Percentiles rank a stretch among this genome's conserved stretches.
Conservation (phyloP, 1,140 invertebrate species). For the Dinoponera quadriceps region DNA sequence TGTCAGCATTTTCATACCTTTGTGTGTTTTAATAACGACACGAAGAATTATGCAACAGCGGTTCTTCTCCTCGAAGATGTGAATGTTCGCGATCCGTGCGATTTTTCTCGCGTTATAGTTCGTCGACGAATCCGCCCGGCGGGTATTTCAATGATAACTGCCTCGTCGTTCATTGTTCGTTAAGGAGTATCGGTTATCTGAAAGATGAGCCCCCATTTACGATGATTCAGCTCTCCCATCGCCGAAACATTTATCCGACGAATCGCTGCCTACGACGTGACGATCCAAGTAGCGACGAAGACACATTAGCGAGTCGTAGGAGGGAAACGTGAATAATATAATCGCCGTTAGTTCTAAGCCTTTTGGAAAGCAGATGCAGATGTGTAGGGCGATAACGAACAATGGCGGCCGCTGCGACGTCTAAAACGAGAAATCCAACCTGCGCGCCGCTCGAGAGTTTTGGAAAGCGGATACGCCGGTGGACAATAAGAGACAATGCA, state of each 20-base stretch:
- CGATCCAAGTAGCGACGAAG: constrained; percentile 48
- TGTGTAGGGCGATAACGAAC: constrained; percentile 55
- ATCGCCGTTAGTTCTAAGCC: constrained; percentile 55
- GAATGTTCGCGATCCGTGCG: constrained; percentile 50
- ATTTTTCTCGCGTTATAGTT: constrained; percentile 51
- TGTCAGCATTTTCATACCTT: background rate
- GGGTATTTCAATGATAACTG: constrained; percentile 35
- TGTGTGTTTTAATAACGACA: background rate
- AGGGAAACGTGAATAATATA: constrained; percentile 60
- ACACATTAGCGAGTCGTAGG: constrained; percentile 54
- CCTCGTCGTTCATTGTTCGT: background rate
- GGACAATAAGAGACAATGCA: constrained; percentile 69
- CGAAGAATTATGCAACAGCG: background rate
- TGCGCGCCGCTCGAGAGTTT: constrained; percentile 48
- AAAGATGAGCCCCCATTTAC: constrained; percentile 33
- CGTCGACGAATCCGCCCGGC: constrained; percentile 62
- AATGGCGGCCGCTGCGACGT: constrained; percentile 49
- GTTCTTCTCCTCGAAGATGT: constrained; percentile 22
- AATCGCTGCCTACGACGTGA: constrained; percentile 4
- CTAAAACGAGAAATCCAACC: constrained; percentile 51
- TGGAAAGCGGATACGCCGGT: constrained; percentile 59
- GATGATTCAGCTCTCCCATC: constrained; percentile 35
- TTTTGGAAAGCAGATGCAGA: constrained; percentile 54
- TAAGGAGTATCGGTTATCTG: constrained; percentile 28
- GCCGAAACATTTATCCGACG: constrained; percentile 2